These are phyloP conservation scores for Manacus vitellinus DNA, from an alignment of 2,113 vertebrate genomes.

Conservation along the genomic window DNA sequence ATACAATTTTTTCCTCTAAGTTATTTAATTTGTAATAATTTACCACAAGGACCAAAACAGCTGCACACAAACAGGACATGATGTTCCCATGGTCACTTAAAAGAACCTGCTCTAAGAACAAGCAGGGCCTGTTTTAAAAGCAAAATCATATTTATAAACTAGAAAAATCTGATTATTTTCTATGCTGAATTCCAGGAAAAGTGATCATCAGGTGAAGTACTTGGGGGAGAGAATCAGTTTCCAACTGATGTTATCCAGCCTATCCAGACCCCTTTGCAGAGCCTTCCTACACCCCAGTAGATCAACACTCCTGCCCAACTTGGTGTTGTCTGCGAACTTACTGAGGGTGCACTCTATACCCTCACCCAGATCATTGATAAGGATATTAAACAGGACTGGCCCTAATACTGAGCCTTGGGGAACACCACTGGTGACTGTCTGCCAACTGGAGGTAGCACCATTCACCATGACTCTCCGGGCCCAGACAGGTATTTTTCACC, in stretches of 20 bases:
- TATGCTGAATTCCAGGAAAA: neutral
- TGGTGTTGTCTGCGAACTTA: neutral
- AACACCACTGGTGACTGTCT: neutral
- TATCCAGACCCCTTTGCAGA: neutral
- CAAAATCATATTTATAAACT: neutral
- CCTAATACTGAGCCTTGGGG: neutral
- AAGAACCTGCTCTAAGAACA: neutral
- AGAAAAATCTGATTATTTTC: neutral
- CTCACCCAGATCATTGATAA: neutral
- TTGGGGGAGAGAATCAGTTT: neutral
- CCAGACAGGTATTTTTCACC: neutral
- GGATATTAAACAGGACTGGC: neutral
- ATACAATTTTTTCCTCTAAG: neutral
- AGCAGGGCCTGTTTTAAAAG: neutral
- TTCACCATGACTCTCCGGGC: neutral
- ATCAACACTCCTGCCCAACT: neutral
- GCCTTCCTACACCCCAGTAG: neutral
- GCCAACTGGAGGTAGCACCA: neutral
- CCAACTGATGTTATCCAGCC: neutral
- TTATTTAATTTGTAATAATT: constrained; percentile 9
- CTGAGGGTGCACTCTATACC: neutral
- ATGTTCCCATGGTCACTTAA: neutral
- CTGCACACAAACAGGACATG: neutral
- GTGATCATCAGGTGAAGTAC: neutral
- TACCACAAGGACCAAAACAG: neutral